Conservation (phyloP, 2,888 invertebrate species). For the Aphodius sticticus region DNA sequence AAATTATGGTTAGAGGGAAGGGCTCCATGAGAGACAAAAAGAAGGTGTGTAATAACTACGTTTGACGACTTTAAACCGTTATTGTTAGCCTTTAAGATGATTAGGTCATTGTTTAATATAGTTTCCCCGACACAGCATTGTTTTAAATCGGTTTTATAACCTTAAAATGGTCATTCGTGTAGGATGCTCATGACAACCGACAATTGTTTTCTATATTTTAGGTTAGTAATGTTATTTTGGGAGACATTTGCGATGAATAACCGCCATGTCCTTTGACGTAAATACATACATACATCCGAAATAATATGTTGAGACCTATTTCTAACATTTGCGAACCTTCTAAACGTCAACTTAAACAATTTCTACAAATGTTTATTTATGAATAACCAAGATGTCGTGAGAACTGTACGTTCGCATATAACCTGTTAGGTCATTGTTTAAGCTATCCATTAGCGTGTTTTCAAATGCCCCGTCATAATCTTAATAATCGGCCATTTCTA, state of each 20-base stretch:
- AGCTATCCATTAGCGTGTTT: neutral
- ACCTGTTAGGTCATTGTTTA: conserved; percentile 4
- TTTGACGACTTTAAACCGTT: neutral
- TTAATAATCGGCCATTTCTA: neutral
- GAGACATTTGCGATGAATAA: neutral
- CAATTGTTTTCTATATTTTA: no score
- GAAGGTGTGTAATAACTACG: conserved; percentile 77
- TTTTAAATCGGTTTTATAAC: neutral
- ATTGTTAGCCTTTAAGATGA: conserved; percentile 10
- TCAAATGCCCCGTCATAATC: neutral
- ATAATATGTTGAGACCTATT: neutral
- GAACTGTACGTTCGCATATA: neutral
- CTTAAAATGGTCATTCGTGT: neutral
- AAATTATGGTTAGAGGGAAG: conserved; percentile 99
- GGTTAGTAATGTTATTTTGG: no score
- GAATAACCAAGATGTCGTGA: no score
- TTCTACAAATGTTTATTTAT: neutral
- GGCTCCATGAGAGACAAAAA: conserved; percentile 99
- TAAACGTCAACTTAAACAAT: neutral
- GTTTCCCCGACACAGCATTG: neutral
- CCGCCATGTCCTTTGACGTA: neutral
- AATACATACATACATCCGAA: neutral
- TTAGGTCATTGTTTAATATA: conserved; percentile 8
- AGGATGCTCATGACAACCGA: no score
- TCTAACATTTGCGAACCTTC: neutral